These are phyloP conservation scores for Micrastur ruficollis DNA, from an alignment of 2,797 vertebrate species.

Conservation along the genomic window DNA sequence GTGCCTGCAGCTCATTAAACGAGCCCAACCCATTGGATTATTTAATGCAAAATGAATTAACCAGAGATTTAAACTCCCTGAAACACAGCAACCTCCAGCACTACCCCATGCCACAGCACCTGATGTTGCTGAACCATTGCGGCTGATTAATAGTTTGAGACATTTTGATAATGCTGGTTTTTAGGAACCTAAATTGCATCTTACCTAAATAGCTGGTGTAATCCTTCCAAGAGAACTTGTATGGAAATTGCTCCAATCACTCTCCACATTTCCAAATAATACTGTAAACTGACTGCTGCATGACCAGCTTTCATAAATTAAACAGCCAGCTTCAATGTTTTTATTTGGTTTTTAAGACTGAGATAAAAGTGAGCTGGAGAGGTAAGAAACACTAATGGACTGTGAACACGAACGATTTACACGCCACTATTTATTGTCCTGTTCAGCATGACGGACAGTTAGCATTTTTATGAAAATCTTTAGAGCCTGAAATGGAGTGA, in stretches of 20 bases:
- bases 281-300: background rate
- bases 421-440: background rate
- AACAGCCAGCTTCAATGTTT: background rate
- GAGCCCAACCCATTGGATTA: background rate
- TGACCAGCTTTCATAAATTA: background rate
- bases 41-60: background rate
- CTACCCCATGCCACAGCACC: rapidly evolving
- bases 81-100: background rate
- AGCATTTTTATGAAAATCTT: background rate
- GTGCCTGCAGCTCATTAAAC: background rate
- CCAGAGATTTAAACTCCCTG: background rate
- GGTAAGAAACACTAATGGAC: background rate
- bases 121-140: rapidly evolving
- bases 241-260: background rate
- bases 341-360: background rate
- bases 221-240: background rate
- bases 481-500: background rate
- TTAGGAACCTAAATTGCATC: background rate
- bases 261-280: background rate
- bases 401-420: background rate
- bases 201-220: background rate
- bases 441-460: background rate
- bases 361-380: background rate
- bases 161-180: background rate
- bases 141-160: background rate